Conservation (phyloP, 2,113 vertebrate species). For the Pontoporia blainvillei region DNA sequence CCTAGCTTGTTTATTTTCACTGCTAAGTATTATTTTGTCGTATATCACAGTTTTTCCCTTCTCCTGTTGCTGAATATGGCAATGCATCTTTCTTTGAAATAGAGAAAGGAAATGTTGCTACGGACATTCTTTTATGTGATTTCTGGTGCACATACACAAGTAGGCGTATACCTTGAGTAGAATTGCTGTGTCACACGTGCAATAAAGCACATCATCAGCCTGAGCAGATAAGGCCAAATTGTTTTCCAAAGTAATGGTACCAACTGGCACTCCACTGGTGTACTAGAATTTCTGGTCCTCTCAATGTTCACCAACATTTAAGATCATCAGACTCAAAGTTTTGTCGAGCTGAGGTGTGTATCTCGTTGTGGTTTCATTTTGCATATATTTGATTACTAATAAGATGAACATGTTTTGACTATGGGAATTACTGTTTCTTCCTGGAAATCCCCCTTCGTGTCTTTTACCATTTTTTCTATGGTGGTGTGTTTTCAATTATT, state of each 20-base stretch:
- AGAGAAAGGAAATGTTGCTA: neutral
- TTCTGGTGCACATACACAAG: neutral
- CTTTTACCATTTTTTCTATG: neutral
- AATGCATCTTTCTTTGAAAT: neutral
- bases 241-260: neutral
- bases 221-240: neutral
- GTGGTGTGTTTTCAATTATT: neutral
- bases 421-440: neutral
- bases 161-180: neutral
- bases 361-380: neutral
- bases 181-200: neutral
- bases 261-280: neutral
- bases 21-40: neutral
- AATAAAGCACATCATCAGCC: neutral
- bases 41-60: neutral
- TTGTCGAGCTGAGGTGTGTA: neutral
- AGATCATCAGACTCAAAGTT: neutral
- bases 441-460: neutral
- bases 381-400: neutral
- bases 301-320: neutral
- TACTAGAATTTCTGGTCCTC: neutral
- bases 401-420: slow-evolving; percentile 3
- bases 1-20: neutral
- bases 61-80: neutral
- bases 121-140: neutral